phyloP scores from a whole-genome alignment of 2,797 vertebrate species.

The Vultur gryphus region DNA sequence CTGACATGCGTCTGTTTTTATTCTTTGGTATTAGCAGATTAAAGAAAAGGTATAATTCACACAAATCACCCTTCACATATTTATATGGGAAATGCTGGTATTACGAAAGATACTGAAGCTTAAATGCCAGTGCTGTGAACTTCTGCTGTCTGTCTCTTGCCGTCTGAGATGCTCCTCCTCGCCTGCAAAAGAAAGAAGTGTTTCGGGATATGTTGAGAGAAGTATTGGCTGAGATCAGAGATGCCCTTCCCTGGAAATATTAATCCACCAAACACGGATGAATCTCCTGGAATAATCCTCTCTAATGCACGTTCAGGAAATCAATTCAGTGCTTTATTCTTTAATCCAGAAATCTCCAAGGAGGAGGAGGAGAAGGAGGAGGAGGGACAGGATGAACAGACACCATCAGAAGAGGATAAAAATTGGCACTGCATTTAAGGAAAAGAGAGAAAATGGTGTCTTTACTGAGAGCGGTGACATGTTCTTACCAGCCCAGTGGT shows the following conservation, averaged over 20 bases:
- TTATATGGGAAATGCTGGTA: background rate
- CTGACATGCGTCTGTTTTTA: background rate
- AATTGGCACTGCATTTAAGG: background rate
- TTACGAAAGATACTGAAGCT: background rate
- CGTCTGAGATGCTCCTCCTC: background rate
- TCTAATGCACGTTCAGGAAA: slow-evolving; percentile 50
- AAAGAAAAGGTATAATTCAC: background rate
- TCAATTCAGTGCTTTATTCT: slow-evolving; percentile 53
- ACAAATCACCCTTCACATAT: background rate
- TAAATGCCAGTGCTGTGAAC: background rate
- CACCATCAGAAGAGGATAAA: background rate
- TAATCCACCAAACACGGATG: slow-evolving; percentile 33
- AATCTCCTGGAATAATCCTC: slow-evolving; percentile 59
- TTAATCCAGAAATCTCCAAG: slow-evolving; percentile 67
- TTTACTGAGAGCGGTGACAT: background rate
- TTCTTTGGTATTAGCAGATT: background rate
- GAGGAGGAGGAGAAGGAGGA: slow-evolving; percentile 25
- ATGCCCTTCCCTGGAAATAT: slow-evolving; percentile 26
- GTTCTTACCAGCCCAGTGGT: background rate
- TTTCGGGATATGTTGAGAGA: background rate
- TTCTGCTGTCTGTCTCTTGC: background rate
- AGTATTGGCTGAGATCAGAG: background rate
- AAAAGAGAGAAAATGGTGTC: background rate
- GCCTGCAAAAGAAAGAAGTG: background rate
- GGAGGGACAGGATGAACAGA: background rate